Evolutionary conservation across 1,140 invertebrate species (phyloP), one percentile per base, ranked within the genome.

Genomic region (Drepana arcuata): DNA sequence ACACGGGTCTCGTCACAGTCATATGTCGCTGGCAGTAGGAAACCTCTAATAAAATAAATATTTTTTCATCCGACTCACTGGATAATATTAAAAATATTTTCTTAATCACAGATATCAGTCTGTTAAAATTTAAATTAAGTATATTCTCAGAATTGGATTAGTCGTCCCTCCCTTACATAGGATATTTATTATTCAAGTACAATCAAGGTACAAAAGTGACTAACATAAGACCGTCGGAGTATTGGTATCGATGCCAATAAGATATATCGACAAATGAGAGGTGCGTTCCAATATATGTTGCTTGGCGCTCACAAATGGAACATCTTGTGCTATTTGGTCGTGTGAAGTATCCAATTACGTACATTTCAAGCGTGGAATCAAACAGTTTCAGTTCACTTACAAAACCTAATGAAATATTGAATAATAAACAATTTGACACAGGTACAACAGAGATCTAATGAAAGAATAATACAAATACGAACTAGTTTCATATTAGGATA

Each of bases 61-160:
- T 78, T 75, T 26, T n/a, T 51, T 75, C 65, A 80, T 77, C 73
- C 70, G 70, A 80, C 69, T 78, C 78, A 78, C 78, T 82, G 78
- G 78, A 78, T 73, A 80, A 77, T 80, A 80, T 82, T 82, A 80
- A 82, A 78, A 77, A 82, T 82, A 82, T 82, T 77, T 78, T 82
- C 75, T 82, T 82, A 82, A 82, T 82, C 78, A 82, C 78, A 82
- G 78, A 69, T 82, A 82, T 82, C 78, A 82, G 78, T 82, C 78
- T 82, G 78, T 80, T 63, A 82, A 74, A 82, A 82, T 82, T 82
- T 82, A 82, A 82, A 82, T 82, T 82, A 82, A 82, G 78, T 82
- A 82, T 82, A 82, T 82, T 67, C n/a, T 77, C 75, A 82, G 78
- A 82, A 78, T 77, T 78, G 72, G 62, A 77, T 82, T 71, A 75